These are phyloP conservation scores for Sterrhoptilus dennistouni DNA, from an alignment of 2,113 vertebrate species.

Conservation along the genomic window DNA sequence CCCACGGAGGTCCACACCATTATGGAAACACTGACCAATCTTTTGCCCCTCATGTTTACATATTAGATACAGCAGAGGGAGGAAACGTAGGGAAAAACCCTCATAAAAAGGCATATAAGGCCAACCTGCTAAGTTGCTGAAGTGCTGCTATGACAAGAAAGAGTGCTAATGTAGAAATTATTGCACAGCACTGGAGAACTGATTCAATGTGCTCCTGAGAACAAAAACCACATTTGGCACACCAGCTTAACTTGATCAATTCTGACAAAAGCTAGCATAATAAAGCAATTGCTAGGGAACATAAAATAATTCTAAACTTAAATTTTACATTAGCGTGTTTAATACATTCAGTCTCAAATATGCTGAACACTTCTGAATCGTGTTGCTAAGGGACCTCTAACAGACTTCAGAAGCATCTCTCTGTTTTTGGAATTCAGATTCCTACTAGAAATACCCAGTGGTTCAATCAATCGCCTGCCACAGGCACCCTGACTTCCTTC, in stretches of 20 bases:
- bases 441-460: background rate
- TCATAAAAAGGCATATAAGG: background rate
- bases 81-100: background rate
- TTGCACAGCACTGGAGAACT: background rate
- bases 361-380: background rate
- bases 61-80: background rate
- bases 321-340: background rate
- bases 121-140: background rate
- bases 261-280: background rate
- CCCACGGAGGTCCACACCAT: background rate
- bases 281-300: background rate
- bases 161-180: background rate
- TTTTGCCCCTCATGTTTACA: background rate
- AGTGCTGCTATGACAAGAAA: background rate
- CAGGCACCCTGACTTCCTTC: background rate
- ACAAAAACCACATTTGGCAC: background rate
- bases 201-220: background rate
- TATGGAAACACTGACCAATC: background rate
- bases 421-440: background rate
- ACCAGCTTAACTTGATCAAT: background rate
- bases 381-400: background rate
- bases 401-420: background rate
- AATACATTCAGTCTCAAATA: background rate
- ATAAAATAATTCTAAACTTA: background rate
- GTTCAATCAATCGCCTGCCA: background rate